These are phyloP conservation scores for Panonychus citri DNA, from an alignment of 1,140 invertebrate species.

Conservation along the genomic window DNA sequence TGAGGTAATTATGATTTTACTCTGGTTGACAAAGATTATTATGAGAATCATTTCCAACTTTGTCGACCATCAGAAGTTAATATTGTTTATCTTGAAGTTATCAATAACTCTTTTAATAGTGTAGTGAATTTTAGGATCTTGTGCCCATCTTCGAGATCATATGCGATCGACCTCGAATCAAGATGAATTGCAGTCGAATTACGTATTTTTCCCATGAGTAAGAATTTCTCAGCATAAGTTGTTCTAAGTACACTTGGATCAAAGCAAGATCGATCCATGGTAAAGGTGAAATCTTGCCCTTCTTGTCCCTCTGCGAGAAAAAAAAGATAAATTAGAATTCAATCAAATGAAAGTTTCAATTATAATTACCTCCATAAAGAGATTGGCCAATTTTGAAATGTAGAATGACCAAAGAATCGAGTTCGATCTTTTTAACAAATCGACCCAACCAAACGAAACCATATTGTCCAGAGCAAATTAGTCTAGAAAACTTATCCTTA, in stretches of 20 bases:
- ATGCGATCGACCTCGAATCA: too few relatives aligned
- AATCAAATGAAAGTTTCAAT: background rate
- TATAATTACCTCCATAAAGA: background rate
- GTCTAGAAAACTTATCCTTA: background rate
- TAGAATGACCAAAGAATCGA: background rate
- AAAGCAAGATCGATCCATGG: background rate
- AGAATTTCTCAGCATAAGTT: background rate
- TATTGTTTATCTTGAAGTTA: too few relatives aligned
- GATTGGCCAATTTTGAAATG: background rate
- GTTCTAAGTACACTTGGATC: background rate
- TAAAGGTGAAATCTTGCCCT: background rate
- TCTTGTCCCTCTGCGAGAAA: background rate
- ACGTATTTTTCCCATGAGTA: too few relatives aligned
- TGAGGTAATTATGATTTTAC: too few relatives aligned
- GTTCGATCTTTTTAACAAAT: background rate
- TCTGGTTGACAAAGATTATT: too few relatives aligned
- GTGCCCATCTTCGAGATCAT: too few relatives aligned
- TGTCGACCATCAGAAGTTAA: too few relatives aligned
- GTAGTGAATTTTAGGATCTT: too few relatives aligned
- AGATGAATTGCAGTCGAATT: too few relatives aligned
- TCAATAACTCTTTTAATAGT: too few relatives aligned
- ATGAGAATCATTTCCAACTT: too few relatives aligned
- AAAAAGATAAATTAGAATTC: background rate
- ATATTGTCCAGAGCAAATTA: slow-evolving; percentile 5
- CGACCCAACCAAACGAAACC: slow-evolving; percentile 4